Conservation (phyloP, 2,797 vertebrate genomes). For the Vultur gryphus region DNA sequence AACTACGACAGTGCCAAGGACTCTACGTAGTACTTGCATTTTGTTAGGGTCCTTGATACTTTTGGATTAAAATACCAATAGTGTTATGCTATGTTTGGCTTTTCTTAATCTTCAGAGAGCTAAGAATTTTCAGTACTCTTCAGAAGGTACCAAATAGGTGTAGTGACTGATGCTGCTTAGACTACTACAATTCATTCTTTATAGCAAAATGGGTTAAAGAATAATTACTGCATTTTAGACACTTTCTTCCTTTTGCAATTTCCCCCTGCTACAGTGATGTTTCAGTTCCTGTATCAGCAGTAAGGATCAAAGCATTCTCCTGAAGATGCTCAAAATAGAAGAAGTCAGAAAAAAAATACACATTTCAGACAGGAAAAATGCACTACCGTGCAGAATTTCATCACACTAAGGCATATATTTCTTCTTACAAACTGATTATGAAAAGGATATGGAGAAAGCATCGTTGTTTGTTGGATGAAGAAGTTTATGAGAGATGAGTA, state of each 20-base stretch:
- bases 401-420: not conserved
- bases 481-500: not conserved
- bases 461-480: not conserved
- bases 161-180: not conserved
- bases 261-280: not conserved
- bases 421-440: not conserved
- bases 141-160: not conserved
- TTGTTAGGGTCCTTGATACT: not conserved
- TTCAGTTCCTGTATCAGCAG: not conserved
- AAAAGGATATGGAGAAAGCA: not conserved
- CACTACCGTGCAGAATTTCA: not conserved
- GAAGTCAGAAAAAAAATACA: not conserved
- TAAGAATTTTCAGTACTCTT: not conserved
- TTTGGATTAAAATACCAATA: not conserved
- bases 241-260: not conserved
- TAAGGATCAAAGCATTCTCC: not conserved
- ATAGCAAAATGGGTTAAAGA: not conserved
- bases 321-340: too few relatives aligned
- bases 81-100: not conserved
- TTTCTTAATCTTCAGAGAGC: not conserved
- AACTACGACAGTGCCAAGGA: not conserved
- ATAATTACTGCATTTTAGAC: not conserved
- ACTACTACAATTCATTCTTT: not conserved
- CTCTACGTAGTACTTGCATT: not conserved
- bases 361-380: not conserved